phyloP scores from a whole-genome alignment of 2,888 invertebrate species.

The Xanthorhoe designata region DNA sequence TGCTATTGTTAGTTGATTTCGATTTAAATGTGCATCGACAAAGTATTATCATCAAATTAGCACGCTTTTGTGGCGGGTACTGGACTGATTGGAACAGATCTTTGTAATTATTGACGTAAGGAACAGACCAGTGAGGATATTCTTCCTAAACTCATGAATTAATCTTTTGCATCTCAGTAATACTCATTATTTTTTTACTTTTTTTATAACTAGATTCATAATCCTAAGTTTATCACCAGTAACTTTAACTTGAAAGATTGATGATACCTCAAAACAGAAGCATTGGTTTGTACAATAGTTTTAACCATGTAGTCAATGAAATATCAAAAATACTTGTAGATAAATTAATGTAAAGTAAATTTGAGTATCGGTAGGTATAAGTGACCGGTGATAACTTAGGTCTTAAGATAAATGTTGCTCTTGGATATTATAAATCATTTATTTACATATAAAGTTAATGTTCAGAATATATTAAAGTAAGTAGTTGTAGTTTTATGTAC shows the following conservation, averaged over 20 bases:
- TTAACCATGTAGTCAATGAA: neutral
- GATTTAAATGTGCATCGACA: too few relatives aligned
- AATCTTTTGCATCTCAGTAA: slow-evolving; percentile 27
- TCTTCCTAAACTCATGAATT: slow-evolving; percentile 18
- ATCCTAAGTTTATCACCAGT: slow-evolving; percentile 6
- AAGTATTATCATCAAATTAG: neutral
- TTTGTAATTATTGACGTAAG: slow-evolving; percentile 21
- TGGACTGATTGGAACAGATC: slow-evolving; percentile 13
- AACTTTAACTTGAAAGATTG: neutral
- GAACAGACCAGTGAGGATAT: slow-evolving; percentile 20
- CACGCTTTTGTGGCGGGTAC: slow-evolving; percentile 9
- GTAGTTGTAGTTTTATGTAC: slow-evolving; percentile 18
- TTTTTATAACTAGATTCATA: slow-evolving; percentile 28
- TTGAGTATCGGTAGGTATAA: neutral
- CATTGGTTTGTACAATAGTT: neutral
- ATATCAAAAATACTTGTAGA: neutral
- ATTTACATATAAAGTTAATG: slow-evolving; percentile 4
- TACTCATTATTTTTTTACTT: slow-evolving; percentile 35
- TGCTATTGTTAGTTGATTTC: too few relatives aligned
- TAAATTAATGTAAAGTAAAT: neutral
- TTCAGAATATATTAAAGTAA: slow-evolving; percentile 14
- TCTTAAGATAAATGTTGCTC: slow-evolving; percentile 12
- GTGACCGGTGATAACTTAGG: slow-evolving; percentile 9
- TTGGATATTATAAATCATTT: slow-evolving; percentile 17
- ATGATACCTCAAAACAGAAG: neutral